Evolutionary conservation across 2,888 invertebrate genomes (phyloP), one percentile per base, ranked within the genome.

Genomic region (Nebria brevicollis): DNA sequence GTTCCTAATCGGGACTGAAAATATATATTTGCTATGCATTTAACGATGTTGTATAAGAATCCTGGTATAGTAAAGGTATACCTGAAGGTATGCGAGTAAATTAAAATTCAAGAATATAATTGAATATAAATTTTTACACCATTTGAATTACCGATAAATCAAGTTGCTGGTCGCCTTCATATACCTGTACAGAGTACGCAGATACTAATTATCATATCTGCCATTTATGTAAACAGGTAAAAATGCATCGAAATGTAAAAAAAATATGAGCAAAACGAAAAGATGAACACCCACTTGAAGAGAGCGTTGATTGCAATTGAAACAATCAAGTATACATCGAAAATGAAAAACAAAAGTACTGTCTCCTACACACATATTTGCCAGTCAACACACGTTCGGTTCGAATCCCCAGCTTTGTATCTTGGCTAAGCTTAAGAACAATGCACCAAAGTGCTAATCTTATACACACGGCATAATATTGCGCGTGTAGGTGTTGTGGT

Each of bases 381-480:
- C 70, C 25, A 70, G 70, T 70, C 70, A 70, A 70, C 70, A 70
- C 70, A 70, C 70, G 70, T 70, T 70, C 70, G 54, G 54, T 13
- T 54, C 54, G 20, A 20, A 20, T 20, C 20, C 20, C 20, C 20
- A 20, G 20, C 20, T 20, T 20, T 20, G 54, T 54, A 8, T 8
- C 54, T 54, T 54, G 54, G 11, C 8, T 13, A 54, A 13, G 54
- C 54, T 54, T 54, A 8, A 70, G 70, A 70, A 70, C 70, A 70
- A 70, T 70, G 70, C 70, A 54, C 54, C 54, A 70, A 70, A 70
- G 70, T 70, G 70, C 70, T 26, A 70, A 70, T 70, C 70, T 70
- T 15, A 34, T 54, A 34, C 34, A 34, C 34, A 34, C 2, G 34
- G 34, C 34, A 34, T 5, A 34, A 34, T 34, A 34, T 34, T 34